These are phyloP conservation scores for Drosophila macrothrix DNA, from an alignment of 2,888 invertebrate species.

Conservation along the genomic window DNA sequence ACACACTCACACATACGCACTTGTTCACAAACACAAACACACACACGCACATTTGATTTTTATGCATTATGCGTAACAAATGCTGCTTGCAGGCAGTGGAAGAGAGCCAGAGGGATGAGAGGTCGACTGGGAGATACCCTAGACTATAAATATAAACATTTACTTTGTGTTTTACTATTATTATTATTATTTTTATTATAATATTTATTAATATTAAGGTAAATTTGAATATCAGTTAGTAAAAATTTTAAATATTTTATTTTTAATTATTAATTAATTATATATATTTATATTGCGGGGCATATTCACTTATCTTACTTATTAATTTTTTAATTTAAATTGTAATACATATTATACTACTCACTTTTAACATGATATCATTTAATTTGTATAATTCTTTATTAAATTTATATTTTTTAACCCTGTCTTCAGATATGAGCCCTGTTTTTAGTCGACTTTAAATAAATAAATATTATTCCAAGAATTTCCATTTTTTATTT, in stretches of 20 bases:
- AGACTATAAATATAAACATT: background rate
- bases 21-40: background rate
- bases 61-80: slow-evolving; percentile 51
- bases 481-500: no score
- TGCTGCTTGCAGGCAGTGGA: slow-evolving; percentile 1
- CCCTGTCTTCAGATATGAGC: background rate
- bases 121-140: background rate
- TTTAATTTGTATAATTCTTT: background rate
- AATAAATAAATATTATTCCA: background rate
- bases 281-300: no score
- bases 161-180: background rate
- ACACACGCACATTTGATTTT: slow-evolving; percentile 10
- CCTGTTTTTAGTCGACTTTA: background rate
- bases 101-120: background rate
- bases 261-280: background rate
- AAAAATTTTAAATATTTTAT: background rate
- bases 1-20: slow-evolving; percentile 9
- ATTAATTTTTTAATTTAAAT: background rate
- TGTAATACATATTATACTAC: background rate
- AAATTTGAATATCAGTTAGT: background rate
- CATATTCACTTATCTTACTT: background rate
- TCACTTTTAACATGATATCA: background rate
- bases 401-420: background rate
- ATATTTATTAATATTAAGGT: background rate
- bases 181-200: background rate